Evolutionary conservation across 1,140 invertebrate genomes (phyloP), one percentile per base, ranked within the genome.

Genomic region (Bradysia coprophila): DNA sequence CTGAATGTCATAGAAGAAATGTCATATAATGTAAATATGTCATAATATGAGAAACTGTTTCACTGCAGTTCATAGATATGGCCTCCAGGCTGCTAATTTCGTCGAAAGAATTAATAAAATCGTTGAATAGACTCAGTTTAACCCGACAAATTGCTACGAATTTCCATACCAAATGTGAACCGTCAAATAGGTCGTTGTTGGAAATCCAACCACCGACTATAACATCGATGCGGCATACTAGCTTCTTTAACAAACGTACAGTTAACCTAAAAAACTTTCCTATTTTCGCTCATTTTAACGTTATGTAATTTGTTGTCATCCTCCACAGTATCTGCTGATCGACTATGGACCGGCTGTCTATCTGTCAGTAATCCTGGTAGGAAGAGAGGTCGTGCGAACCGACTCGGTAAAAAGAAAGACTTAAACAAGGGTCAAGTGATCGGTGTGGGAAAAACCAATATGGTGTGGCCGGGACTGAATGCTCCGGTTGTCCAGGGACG

Each of bases 301-400:
- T n/a, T n/a, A n/a, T 42, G 5, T 31, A 33, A 38, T 39, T 32
- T 32, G 38, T 45, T 40, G 20, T 18, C 21, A 38, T 45, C n/a
- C 22, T 36, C 49, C 49, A 40, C 32, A 89, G 84, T 79, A 38
- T 67, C 81, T 43, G 87, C 81, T 16, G 73, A 83, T 16, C 64
- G 79, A 38, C 62, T 98, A 50, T 98, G 95, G 94, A 91, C 92
- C 59, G 85, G 89, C 32, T 81, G 94, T 1, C 87, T 81, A 3
- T 82, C 80, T 52, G 91, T 98, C 1, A 96, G 92, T 73, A 95
- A 93, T 75, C 84, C 91, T 48, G 94, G 95, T 45, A 79, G 70
- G 51, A 92, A 91, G 57, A 76, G 92, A 66, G 95, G 95, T 44
- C 75, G 95, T 68, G 90, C 76, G n/a, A 90, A 75, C 64, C 79